Evolutionary conservation across 1,140 invertebrate species (phyloP).

Genomic region (Marisa cornuarietis): DNA sequence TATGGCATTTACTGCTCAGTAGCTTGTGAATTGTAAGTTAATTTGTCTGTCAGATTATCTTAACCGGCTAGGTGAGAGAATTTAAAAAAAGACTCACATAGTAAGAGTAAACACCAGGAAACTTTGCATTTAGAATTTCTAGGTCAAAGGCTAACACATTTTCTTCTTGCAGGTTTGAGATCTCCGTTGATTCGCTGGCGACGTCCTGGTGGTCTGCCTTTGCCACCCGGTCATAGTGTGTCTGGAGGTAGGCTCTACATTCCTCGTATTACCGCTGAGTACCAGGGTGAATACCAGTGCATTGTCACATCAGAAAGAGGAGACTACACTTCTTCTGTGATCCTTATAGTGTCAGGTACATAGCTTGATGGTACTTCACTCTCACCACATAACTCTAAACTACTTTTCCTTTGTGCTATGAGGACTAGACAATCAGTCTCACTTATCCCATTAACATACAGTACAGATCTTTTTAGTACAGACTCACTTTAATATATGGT

Average conservation of each 20-base stretch:
- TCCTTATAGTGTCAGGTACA: constrained; percentile 58
- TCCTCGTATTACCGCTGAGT: constrained; percentile 72
- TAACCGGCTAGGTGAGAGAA: no score
- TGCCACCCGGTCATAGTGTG: constrained; percentile 73
- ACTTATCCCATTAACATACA: neutral
- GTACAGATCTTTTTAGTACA: no score
- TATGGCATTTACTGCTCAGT: no score
- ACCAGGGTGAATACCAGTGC: constrained; percentile 84
- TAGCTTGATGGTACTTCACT: neutral
- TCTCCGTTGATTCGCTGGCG: constrained; percentile 69
- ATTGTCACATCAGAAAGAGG: constrained; percentile 34
- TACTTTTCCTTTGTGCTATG: neutral
- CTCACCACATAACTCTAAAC: neutral
- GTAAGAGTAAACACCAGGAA: no score
- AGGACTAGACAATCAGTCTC: neutral
- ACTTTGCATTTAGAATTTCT: no score
- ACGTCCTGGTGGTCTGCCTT: constrained; percentile 71
- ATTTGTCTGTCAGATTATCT: no score
- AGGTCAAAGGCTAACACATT: no score
- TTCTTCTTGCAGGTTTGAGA: constrained; percentile 29
- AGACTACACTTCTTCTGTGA: constrained; percentile 41
- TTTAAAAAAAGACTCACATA: no score
- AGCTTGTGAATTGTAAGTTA: no score
- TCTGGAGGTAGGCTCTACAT: constrained; percentile 74
- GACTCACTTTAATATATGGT: neutral